Percentiles rank a stretch among this genome's conserved stretches.
Conservation (phyloP, 2,888 invertebrate genomes). For the Heteromyza rotundicornis region DNA sequence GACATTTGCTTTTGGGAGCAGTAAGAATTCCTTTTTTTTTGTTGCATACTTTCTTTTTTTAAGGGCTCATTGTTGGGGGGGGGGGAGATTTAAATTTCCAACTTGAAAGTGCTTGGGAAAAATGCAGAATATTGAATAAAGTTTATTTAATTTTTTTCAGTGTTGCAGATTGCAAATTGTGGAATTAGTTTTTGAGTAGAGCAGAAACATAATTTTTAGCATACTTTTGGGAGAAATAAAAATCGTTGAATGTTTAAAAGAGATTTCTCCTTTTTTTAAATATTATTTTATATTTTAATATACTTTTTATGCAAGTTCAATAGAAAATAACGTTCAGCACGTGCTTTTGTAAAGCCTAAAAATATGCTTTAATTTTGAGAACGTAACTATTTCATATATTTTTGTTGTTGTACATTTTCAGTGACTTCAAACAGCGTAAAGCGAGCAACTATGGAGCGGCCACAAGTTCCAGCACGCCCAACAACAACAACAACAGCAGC, state of each 20-base stretch:
- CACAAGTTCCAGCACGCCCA: conserved; percentile 13
- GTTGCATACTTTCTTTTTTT: no score
- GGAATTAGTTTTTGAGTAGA: conserved; percentile 25
- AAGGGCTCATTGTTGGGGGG: no score
- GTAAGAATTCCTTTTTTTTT: no score
- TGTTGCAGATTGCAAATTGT: conserved; percentile 8
- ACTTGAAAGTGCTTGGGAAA: neutral
- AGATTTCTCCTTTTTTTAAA: neutral
- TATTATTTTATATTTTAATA: neutral
- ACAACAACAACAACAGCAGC: conserved; percentile 1
- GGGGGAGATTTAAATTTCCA: conserved; percentile 16
- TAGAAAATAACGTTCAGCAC: no score
- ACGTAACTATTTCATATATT: no score
- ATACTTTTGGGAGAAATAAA: no score
- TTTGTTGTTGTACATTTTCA: no score
- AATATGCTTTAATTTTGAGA: no score
- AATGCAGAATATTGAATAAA: conserved; percentile 5
- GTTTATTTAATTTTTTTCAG: conserved; percentile 13
- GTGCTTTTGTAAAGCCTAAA: no score
- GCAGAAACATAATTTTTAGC: conserved; percentile 7
- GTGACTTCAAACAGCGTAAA: conserved; percentile 35
- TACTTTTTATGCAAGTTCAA: neutral
- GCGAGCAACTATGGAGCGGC: conserved; percentile 41
- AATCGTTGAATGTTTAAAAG: no score
- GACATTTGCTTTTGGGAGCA: no score